Evolutionary conservation across 2,797 vertebrate species (phyloP), one percentile per base, ranked within the genome.

Genomic region (Bothrops alternatus): DNA sequence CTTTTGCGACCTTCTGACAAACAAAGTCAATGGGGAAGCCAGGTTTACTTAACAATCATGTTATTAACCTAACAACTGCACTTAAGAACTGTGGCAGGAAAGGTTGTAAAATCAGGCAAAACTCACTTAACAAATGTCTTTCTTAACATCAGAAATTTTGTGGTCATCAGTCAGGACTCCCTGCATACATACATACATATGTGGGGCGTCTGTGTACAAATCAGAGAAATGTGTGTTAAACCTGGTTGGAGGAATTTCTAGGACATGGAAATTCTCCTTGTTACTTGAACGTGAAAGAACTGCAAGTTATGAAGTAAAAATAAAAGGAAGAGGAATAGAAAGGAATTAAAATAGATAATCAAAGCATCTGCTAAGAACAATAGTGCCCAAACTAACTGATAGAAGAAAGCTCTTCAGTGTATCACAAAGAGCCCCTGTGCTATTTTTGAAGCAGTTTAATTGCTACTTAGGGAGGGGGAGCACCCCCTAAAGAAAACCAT

Each of bases 381-480:
- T 20, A 42, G 86, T 69, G 0, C 47, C 92, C 56, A 92, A 92
- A 95, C 95, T 6, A 93, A 16, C 91, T 93, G 42, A 28, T 90
- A 32, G 90, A 95, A 91, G 88, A 42, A 4, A 28, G 0, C 2
- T 56, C 32, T 8, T 42, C 86, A 87, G 47, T 82, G 47, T 91
- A 1, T 55, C 82, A 92, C 93, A 94, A 85, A 73, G 47, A 3
- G 3, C 2, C 61, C 92, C 56, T 94, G 42, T 91, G 78, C 78
- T 92, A 61, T 90, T 90, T 93, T 93, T 86, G 90, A 18, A 90
- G 90, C 10, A 91, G 92, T 95, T 95, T 96, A 93, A 88, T 93
- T 90, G 50, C 20, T 63, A 0, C 55, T 88, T 60, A 18, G 87
- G 90, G 86, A 18, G 53, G 47, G 86, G 91, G 63, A 55, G 89